Base-by-base conservation (phyloP, 1,140 invertebrate genomes). In the Heliconius congener region DNA sequence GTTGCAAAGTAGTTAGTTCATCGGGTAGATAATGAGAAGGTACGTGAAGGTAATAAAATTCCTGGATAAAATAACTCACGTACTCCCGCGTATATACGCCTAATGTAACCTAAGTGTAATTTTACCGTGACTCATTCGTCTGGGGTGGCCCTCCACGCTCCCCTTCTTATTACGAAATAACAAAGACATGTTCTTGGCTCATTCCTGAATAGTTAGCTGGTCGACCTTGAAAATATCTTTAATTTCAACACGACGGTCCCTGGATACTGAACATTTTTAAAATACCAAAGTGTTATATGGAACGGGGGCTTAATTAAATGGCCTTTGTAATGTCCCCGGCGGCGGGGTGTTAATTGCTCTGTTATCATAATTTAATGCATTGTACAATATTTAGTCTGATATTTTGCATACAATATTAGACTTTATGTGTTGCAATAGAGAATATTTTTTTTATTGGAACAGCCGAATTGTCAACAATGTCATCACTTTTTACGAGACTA, bases 201-300 rank as follows among this genome's bases (percentile, higher is more conserved):
- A 75, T 78, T 81, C 76, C 73, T 75, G 66, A 60, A 66, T 74
- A 71, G 46, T 74, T 55, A 50, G 39, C 77, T 77, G 83, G 66
- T 75, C 85, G 86, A 87, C 88, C 90, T 91, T 90, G 90, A 87
- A 82, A 79, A 87, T 85, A 72, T 78, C 77, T 72, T 77, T 87
- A 86, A 85, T 86, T 86, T 83, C 74, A 83, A 42, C 73, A 77
- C 74, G 74, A 77, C 75, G 70, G 70, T 77, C 77, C 74, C 73
- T 13, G 74, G 71, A 73, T 81, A 73, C 66, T 66, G 19, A 79
- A 82, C 85, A 77, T 85, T 87, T 84, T 85, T 86, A 84, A 85
- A 88, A 87, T 89, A 85, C 81, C 83, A 73, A 78, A 82, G 81
- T 73, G 82, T 83, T 85, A 86, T 82, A 72, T 75, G 37, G 81